phyloP scores from a whole-genome alignment of 2,888 invertebrate genomes.

The Erynnis tages region DNA sequence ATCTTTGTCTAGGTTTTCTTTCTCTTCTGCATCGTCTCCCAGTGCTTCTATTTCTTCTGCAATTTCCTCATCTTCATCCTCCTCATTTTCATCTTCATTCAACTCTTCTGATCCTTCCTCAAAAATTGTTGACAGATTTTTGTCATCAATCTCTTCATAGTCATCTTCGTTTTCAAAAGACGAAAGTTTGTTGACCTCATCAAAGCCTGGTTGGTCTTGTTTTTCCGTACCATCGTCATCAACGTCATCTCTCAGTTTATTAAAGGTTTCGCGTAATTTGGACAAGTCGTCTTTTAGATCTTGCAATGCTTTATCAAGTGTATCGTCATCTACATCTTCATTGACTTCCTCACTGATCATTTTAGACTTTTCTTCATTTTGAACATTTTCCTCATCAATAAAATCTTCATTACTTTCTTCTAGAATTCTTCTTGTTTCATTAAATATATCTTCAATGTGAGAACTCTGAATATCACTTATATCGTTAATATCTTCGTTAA shows the following conservation, averaged over 20 bases:
- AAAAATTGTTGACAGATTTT: conserved; percentile 32
- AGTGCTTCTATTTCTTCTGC: conserved; percentile 4
- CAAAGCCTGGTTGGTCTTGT: conserved; percentile 24
- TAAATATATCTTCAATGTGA: conserved; percentile 36
- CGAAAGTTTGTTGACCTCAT: conserved; percentile 21
- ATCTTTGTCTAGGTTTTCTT: background rate
- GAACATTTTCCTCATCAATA: conserved; percentile 22
- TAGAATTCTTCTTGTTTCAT: conserved; percentile 40
- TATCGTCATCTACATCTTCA: conserved; percentile 47
- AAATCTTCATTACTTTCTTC: conserved; percentile 34
- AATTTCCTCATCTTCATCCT: conserved; percentile 23
- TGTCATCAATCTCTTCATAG: conserved; percentile 35
- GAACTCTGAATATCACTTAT: conserved; percentile 38
- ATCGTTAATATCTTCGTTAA: conserved; percentile 44
- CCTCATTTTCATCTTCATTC: conserved; percentile 22
- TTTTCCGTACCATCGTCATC: conserved; percentile 27
- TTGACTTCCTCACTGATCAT: conserved; percentile 16
- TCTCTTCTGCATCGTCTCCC: background rate
- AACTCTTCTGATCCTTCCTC: conserved; percentile 3
- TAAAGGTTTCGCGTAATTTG: conserved; percentile 49
- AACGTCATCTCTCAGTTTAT: conserved; percentile 44
- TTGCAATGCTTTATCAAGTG: conserved; percentile 45
- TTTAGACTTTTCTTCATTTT: background rate
- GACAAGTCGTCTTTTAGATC: conserved; percentile 57
- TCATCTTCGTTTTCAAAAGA: conserved; percentile 21